Conservation (phyloP, 2,113 vertebrate genomes). For the Cervus canadensis region DNA sequence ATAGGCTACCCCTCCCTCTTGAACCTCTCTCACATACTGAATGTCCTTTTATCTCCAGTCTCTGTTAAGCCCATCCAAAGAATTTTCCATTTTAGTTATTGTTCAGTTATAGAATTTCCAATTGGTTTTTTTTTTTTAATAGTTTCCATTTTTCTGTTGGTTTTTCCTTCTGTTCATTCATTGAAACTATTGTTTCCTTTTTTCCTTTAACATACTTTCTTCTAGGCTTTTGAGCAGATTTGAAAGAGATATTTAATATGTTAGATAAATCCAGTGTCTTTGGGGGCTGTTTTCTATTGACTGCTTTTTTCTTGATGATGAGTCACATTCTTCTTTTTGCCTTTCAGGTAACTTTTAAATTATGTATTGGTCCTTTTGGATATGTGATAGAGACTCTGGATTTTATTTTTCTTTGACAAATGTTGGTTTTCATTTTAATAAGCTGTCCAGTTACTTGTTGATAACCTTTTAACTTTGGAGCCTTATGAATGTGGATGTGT, state of each 20-base stretch:
- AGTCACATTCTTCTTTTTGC: background rate
- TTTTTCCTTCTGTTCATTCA: background rate
- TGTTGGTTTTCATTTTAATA: constrained; percentile 4
- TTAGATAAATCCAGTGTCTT: background rate
- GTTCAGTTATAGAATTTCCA: background rate
- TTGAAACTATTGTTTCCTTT: background rate
- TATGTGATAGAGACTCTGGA: background rate
- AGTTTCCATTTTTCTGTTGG: background rate
- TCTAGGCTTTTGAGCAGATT: background rate
- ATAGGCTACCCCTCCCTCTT: background rate
- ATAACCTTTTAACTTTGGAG: background rate
- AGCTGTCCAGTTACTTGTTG: background rate
- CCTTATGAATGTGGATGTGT: background rate
- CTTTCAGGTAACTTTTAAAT: background rate
- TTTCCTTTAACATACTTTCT: background rate
- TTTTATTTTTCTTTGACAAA: constrained; percentile 10
- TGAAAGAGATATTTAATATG: background rate
- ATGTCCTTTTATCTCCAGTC: background rate
- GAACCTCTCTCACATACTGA: background rate
- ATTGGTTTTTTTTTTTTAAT: background rate
- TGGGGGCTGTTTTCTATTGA: background rate
- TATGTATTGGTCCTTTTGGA: background rate
- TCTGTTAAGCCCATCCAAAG: background rate
- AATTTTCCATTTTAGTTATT: background rate
- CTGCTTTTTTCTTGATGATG: background rate